phyloP scores from a whole-genome alignment of 2,888 invertebrate species.

The Sarcophaga variegata region DNA sequence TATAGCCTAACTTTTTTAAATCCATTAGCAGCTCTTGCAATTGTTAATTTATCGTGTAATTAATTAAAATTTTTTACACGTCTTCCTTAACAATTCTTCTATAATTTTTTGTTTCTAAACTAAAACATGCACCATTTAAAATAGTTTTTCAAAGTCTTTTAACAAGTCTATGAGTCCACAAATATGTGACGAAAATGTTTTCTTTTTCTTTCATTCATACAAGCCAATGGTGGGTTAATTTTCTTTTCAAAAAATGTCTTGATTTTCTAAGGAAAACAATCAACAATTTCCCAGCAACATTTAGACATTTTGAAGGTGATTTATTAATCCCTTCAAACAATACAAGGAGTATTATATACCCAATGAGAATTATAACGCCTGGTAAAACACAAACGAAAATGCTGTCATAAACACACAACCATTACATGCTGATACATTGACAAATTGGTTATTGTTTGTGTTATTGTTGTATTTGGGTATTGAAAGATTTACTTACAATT shows the following conservation, averaged over 20 bases:
- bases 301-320: conserved; percentile 27
- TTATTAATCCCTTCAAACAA: conserved; percentile 46
- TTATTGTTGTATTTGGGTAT: not conserved
- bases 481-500: conserved; percentile 32
- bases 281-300: not conserved
- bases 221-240: no score
- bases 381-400: not conserved
- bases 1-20: no score
- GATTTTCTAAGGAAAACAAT: not conserved
- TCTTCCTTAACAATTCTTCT: no score
- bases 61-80: no score
- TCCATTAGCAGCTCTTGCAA: no score
- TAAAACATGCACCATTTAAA: no score
- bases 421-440: not conserved
- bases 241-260: not conserved
- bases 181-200: conserved; percentile 32
- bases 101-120: no score
- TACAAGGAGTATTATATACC: conserved; percentile 11
- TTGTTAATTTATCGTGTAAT: no score
- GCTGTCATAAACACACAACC: no score
- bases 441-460: not conserved
- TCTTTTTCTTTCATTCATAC: no score
- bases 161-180: not conserved
- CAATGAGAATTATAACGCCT: conserved; percentile 40
- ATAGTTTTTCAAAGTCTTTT: no score